Percentiles rank a stretch among this genome's conserved stretches.
Evolutionary conservation across 2,888 invertebrate species (phyloP).

Genomic region (Carterocephalus palaemon): DNA sequence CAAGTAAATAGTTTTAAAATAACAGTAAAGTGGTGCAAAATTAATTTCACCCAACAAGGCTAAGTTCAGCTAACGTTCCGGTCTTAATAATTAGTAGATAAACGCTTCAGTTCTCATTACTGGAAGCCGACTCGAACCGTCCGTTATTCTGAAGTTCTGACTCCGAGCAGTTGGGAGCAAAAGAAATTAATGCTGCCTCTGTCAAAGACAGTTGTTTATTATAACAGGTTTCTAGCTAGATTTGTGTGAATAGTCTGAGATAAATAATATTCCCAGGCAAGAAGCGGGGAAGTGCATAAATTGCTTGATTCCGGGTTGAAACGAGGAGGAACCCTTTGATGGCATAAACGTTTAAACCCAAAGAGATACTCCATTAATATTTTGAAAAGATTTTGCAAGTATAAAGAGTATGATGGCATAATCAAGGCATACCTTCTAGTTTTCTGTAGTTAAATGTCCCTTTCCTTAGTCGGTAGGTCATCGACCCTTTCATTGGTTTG

Average conservation of each 20-base stretch:
- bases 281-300: slow-evolving; percentile 14
- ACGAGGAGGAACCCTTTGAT: slow-evolving; percentile 16
- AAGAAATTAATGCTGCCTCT: slow-evolving; percentile 9
- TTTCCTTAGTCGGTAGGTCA: no score
- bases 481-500: no score
- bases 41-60: no score
- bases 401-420: no score
- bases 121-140: neutral
- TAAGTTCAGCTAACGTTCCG: neutral
- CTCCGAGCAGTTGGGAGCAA: neutral
- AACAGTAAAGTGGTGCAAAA: no score
- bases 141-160: neutral
- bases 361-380: slow-evolving; percentile 7
- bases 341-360: slow-evolving; percentile 10
- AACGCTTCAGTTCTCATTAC: no score
- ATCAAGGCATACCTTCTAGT: no score
- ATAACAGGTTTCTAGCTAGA: slow-evolving; percentile 5
- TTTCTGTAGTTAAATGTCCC: no score
- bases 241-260: slow-evolving; percentile 11
- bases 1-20: no score
- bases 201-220: slow-evolving; percentile 8
- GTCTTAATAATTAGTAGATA: slow-evolving; percentile 5
- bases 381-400: slow-evolving; percentile 8
- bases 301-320: slow-evolving; percentile 17
- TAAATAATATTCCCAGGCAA: slow-evolving; percentile 9